phyloP scores from a whole-genome alignment of 2,888 invertebrate genomes.

The Drosophila anomalata region DNA sequence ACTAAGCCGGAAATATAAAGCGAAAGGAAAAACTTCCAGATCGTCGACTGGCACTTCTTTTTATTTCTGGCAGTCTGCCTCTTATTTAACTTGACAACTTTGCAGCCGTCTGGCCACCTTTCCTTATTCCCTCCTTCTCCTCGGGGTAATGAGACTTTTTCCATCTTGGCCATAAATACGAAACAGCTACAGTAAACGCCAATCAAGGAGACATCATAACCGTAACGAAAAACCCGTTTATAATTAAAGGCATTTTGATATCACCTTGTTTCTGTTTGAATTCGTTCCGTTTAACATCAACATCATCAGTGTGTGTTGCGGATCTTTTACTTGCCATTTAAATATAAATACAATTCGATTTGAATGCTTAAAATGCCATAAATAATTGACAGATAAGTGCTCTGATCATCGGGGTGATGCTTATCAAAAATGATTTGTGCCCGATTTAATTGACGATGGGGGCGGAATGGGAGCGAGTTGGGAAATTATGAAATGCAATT shows the following conservation, averaged over 20 bases:
- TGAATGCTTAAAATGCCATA: slow-evolving; percentile 73
- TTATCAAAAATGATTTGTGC: slow-evolving; percentile 50
- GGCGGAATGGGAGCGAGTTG: slow-evolving; percentile 17
- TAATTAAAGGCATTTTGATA: slow-evolving; percentile 62
- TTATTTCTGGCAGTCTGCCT: slow-evolving; percentile 28
- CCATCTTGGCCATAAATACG: slow-evolving; percentile 39
- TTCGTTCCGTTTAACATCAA: slow-evolving; percentile 41
- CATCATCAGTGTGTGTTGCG: slow-evolving; percentile 21
- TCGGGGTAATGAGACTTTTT: slow-evolving; percentile 53
- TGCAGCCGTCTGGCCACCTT: slow-evolving; percentile 54
- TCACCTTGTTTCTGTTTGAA: slow-evolving; percentile 26
- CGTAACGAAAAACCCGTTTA: slow-evolving; percentile 66
- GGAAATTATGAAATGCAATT: slow-evolving; percentile 41
- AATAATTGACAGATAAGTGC: slow-evolving; percentile 55
- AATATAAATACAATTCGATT: slow-evolving; percentile 62
- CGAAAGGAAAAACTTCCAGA: slow-evolving; percentile 43
- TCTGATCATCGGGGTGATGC: slow-evolving; percentile 29
- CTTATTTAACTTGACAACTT: slow-evolving; percentile 70
- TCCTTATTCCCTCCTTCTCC: slow-evolving; percentile 11
- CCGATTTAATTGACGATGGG: slow-evolving; percentile 37
- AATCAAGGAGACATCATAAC: slow-evolving; percentile 51
- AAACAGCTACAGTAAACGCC: slow-evolving; percentile 14
- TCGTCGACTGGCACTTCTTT: slow-evolving; percentile 42
- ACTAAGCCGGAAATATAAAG: slow-evolving; percentile 25
- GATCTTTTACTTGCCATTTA: slow-evolving; percentile 51